Percentiles rank a stretch among this genome's conserved stretches.
phyloP scores from a whole-genome alignment of 1,140 invertebrate genomes.

The Drosophila repleta region DNA sequence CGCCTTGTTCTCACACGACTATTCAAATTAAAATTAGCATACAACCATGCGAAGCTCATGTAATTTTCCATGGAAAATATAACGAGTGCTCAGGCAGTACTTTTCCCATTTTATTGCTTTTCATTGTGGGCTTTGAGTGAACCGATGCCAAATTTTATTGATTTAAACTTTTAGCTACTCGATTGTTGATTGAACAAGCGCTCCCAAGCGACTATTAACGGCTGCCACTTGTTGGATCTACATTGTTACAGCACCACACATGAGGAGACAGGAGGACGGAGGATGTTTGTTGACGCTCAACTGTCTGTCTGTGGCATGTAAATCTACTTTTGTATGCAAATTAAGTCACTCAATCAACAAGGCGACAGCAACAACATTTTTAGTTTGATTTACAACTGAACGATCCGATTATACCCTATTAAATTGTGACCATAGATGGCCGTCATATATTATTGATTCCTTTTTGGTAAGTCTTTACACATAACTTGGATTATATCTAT shows the following conservation, averaged over 20 bases:
- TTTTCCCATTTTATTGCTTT: conserved; percentile 25
- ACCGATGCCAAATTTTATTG: conserved; percentile 67
- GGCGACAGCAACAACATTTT: conserved; percentile 16
- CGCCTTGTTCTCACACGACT: conserved; percentile 73
- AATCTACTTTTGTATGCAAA: conserved; percentile 81
- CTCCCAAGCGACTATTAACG: conserved; percentile 70
- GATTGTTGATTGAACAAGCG: conserved; percentile 63
- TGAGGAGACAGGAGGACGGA: not conserved
- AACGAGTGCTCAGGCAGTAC: conserved; percentile 30
- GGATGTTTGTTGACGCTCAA: conserved; percentile 35
- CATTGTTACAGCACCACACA: conserved; percentile 64
- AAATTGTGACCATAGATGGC: not conserved
- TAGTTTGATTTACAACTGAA: not conserved
- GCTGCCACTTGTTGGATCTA: conserved; percentile 50
- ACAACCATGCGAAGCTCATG: conserved; percentile 54
- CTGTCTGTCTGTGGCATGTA: conserved; percentile 59
- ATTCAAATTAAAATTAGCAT: conserved; percentile 79
- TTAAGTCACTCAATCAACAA: conserved; percentile 77
- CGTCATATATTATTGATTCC: too few relatives aligned
- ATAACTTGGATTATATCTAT: too few relatives aligned
- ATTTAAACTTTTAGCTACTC: conserved; percentile 77
- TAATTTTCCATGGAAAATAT: conserved; percentile 80
- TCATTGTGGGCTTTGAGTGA: conserved; percentile 41
- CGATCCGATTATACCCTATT: conserved; percentile 13
- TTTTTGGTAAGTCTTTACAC: too few relatives aligned